phyloP scores from a whole-genome alignment of 1,140 invertebrate species.

The Drosophila tsacasi region DNA sequence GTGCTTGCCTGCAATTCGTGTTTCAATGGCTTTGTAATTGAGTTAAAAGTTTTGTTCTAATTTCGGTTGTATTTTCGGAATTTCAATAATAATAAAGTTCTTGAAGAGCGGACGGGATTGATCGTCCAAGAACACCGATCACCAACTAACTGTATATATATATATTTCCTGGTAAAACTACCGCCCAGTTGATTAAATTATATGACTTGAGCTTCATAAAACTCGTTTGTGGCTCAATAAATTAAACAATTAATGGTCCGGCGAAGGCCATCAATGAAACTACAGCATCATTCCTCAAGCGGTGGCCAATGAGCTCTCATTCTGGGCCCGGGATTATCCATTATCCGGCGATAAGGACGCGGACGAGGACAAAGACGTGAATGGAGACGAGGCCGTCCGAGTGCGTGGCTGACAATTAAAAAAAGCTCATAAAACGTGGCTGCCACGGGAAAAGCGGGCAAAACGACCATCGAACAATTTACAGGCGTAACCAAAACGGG shows the following conservation, averaged over 20 bases:
- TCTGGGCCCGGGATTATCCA: slow-evolving; percentile 34
- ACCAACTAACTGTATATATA: neutral
- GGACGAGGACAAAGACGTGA: slow-evolving; percentile 9
- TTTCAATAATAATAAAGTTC: slow-evolving; percentile 29
- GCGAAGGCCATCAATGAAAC: slow-evolving; percentile 58
- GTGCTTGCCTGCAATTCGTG: slow-evolving; percentile 45
- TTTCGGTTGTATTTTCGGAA: slow-evolving; percentile 25
- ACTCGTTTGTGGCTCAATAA: slow-evolving; percentile 58
- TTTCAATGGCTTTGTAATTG: slow-evolving; percentile 68
- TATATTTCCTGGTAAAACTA: neutral
- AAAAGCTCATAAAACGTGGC: slow-evolving; percentile 48
- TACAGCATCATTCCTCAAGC: slow-evolving; percentile 60
- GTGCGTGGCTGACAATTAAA: slow-evolving; percentile 49
- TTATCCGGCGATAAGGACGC: slow-evolving; percentile 29
- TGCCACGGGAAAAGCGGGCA: slow-evolving; percentile 21
- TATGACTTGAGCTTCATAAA: slow-evolving; percentile 55
- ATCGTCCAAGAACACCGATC: neutral
- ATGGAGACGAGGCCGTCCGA: slow-evolving; percentile 9
- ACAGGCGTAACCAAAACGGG: slow-evolving; percentile 69
- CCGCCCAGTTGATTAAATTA: slow-evolving; percentile 20
- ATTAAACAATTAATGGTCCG: slow-evolving; percentile 72
- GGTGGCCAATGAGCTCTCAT: slow-evolving; percentile 28
- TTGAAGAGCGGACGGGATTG: neutral
- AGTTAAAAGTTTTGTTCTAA: slow-evolving; percentile 74
- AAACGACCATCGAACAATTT: slow-evolving; percentile 71